These are phyloP conservation scores for mouse (Mus musculus) DNA, from an alignment of 2,113 vertebrate species.

Conservation along the genomic window DNA sequence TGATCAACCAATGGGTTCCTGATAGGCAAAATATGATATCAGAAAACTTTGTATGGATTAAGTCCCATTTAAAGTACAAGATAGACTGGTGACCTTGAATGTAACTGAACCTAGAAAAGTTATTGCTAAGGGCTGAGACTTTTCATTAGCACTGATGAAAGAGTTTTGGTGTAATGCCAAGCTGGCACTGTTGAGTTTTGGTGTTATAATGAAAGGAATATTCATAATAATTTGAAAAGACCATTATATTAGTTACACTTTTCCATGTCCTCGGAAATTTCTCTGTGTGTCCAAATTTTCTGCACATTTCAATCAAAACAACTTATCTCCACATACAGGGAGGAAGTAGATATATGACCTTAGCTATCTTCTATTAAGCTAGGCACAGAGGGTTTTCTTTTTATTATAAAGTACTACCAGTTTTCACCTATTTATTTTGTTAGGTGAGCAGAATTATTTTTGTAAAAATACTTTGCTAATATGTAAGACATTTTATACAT, in stretches of 20 bases:
- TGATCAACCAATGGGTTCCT: slow-evolving; percentile 25
- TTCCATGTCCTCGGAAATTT: not conserved
- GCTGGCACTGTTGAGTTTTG: slow-evolving; percentile 32
- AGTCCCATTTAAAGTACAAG: slow-evolving; percentile 15
- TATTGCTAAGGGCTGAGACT: not conserved
- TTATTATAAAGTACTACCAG: not conserved
- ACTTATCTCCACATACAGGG: not conserved
- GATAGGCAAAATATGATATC: not conserved
- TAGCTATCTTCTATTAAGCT: not conserved
- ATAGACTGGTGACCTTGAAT: not conserved
- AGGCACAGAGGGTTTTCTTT: not conserved
- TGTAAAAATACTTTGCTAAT: not conserved
- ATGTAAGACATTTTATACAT: not conserved
- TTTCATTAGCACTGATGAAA: slow-evolving; percentile 13
- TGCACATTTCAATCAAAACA: slow-evolving; percentile 47
- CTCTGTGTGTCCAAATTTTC: slow-evolving; percentile 13
- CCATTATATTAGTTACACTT: not conserved
- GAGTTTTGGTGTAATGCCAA: slow-evolving; percentile 55
- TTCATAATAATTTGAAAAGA: slow-evolving; percentile 46
- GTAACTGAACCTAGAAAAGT: slow-evolving; percentile 37
- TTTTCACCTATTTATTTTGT: slow-evolving; percentile 35
- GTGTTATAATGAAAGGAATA: slow-evolving; percentile 23
- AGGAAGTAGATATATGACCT: not conserved
- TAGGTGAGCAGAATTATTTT: slow-evolving; percentile 25
- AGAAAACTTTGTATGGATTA: slow-evolving; percentile 4